Evolutionary conservation across 2,888 invertebrate genomes (phyloP), one percentile per base, ranked within the genome.

Genomic region (Rhyacophila evoluta): DNA sequence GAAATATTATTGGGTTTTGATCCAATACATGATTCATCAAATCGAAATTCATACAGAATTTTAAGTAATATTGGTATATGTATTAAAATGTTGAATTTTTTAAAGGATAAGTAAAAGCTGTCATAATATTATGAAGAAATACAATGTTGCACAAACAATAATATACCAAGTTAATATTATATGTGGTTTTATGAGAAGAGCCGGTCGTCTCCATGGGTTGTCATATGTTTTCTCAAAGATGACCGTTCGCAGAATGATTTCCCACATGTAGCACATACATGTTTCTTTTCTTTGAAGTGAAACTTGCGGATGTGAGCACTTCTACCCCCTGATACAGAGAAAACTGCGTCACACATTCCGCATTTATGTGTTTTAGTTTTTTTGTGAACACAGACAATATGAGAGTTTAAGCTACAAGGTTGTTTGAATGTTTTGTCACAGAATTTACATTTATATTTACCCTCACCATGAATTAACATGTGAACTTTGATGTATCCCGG

Each of bases 381-480:
- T 82, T 89, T 89, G 79, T 90, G 90, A 79, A 88, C 89, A 89
- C 89, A 90, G 1, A 88, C 82, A 1, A 89, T 82, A 77, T 90
- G 90, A 0, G 89, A 89, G 83, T 89, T 86, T 0, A 90, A 84
- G 5, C 89, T 87, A 0, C 89, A 88, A 0, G 88, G 88, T 0
- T 89, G 89, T 86, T 90, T 90, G 75, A 90, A 90, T 70, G 87
- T 88, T 81, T 89, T 89, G 12, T 88, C 89, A 78, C 90, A 90
- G 78, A 86, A 88, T 83, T 88, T 88, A 83, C 90, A 90, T 78
- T 87, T 86, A 82, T 89, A 89, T 0, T 71, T 74, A 4, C 86
- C 84, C 41, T 88, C 86, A 74, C 89, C 86, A 68, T 90, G 89
- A 11, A 88, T 90, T 12, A 87, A 81, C 87, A 89, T 88, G 79